Conservation (phyloP, 2,888 invertebrate species). For the Caenorhabditis zanzibari region DNA sequence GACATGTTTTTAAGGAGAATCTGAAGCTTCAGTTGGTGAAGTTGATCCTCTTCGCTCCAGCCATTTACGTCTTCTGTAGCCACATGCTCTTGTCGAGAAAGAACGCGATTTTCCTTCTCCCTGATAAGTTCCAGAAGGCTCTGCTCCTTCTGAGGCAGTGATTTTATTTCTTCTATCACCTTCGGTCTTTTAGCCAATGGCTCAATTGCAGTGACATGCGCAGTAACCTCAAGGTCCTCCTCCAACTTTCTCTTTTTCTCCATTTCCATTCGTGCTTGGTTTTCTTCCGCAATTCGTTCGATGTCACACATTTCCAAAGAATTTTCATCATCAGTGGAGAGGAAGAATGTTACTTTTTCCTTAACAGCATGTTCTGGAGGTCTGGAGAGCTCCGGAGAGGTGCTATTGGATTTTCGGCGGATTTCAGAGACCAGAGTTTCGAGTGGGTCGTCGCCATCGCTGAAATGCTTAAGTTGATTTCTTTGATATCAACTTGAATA, state of each 20-base stretch:
- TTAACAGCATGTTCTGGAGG: no score
- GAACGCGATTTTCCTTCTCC: neutral
- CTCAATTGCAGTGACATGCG: neutral
- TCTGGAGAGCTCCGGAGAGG: no score
- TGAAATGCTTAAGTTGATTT: no score
- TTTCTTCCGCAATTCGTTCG: neutral
- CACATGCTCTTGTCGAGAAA: neutral
- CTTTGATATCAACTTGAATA: no score
- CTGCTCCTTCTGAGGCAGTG: neutral
- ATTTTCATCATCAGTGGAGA: neutral
- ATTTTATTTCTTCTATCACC: neutral
- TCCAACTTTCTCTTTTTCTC: neutral
- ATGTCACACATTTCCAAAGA: neutral
- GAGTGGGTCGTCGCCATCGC: no score
- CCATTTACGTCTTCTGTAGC: neutral
- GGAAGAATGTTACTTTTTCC: neutral
- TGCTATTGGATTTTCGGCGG: no score
- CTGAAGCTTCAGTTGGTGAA: neutral
- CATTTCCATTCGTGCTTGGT: neutral
- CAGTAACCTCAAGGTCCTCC: neutral
- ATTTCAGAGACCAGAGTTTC: no score
- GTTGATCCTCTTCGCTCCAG: neutral
- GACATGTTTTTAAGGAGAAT: conserved; percentile 4
- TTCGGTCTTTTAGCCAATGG: neutral
- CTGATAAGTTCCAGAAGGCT: neutral